phyloP scores from a whole-genome alignment of 2,797 vertebrate genomes.

The Neoniphon sammara region DNA sequence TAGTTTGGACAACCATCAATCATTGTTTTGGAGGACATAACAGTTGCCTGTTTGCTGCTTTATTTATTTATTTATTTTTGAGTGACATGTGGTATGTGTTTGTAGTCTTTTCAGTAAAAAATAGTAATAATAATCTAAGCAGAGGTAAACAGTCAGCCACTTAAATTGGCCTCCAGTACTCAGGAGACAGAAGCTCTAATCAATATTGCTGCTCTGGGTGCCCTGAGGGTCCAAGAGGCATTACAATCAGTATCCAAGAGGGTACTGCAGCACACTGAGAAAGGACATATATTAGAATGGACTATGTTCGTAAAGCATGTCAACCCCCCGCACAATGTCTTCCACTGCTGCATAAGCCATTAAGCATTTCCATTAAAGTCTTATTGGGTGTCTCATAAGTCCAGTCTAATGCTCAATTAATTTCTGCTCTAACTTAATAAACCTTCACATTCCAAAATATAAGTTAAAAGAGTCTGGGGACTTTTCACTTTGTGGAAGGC shows the following conservation, averaged over 20 bases:
- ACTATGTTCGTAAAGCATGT: conserved; percentile 3
- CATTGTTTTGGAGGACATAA: conserved; percentile 37
- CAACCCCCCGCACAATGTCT: conserved; percentile 4
- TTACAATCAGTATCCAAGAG: conserved; percentile 65
- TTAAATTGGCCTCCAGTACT: conserved; percentile 62
- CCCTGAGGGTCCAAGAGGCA: conserved; percentile 56
- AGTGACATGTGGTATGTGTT: background rate
- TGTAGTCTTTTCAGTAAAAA: conserved; percentile 19
- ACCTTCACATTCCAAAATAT: background rate
- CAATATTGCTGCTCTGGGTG: conserved; percentile 63
- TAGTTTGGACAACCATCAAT: conserved; percentile 61
- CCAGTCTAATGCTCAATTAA: background rate
- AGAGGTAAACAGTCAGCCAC: conserved; percentile 48
- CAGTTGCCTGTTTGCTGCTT: conserved; percentile 21
- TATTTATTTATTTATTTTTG: background rate
- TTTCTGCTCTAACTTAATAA: background rate
- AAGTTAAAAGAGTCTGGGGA: background rate
- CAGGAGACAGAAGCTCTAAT: conserved; percentile 63
- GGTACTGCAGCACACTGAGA: conserved; percentile 49
- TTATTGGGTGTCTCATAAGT: background rate
- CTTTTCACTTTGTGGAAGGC: background rate
- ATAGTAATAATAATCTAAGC: conserved; percentile 35
- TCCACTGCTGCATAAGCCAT: background rate
- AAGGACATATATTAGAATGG: conserved; percentile 41
- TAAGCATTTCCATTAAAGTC: conserved; percentile 5